Percentiles rank a stretch among this genome's conserved stretches.
Evolutionary conservation across 1,140 invertebrate species (phyloP).

Genomic region (Micrasema longulum): DNA sequence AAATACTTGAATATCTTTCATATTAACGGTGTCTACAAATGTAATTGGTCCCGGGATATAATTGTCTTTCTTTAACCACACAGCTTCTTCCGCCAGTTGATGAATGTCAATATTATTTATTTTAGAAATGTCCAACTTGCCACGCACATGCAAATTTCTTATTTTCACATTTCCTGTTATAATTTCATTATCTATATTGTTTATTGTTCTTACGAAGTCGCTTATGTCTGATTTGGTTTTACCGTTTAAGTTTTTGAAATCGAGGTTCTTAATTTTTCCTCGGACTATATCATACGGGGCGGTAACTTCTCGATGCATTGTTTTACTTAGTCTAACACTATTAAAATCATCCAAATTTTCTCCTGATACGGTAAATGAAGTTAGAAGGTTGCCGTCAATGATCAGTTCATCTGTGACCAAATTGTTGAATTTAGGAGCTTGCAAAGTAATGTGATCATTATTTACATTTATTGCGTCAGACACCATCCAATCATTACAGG

Average conservation of each 20-base stretch:
- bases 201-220: conserved; percentile 28
- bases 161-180: conserved; percentile 39
- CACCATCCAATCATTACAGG: conserved; percentile 49
- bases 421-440: conserved; percentile 42
- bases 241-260: conserved; percentile 44
- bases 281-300: conserved; percentile 43
- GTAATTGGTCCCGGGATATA: conserved; percentile 29
- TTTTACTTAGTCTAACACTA: conserved; percentile 46
- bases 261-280: conserved; percentile 31
- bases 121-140: conserved; percentile 38
- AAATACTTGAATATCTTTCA: conserved; percentile 35
- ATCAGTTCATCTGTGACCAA: conserved; percentile 40
- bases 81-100: conserved; percentile 44
- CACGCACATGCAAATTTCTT: conserved; percentile 40
- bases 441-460: conserved; percentile 28
- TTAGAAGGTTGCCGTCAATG: conserved; percentile 45
- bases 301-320: conserved; percentile 30
- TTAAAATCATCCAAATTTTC: conserved; percentile 45
- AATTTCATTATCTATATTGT: conserved; percentile 43
- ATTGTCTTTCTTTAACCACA: conserved; percentile 50
- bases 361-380: conserved; percentile 22
- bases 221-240: conserved; percentile 33
- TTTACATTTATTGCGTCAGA: conserved; percentile 27
- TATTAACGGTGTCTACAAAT: conserved; percentile 38
- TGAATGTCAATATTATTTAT: conserved; percentile 45